Evolutionary conservation across 1,140 invertebrate genomes (phyloP).

Genomic region (Tetramorium simillimum): DNA sequence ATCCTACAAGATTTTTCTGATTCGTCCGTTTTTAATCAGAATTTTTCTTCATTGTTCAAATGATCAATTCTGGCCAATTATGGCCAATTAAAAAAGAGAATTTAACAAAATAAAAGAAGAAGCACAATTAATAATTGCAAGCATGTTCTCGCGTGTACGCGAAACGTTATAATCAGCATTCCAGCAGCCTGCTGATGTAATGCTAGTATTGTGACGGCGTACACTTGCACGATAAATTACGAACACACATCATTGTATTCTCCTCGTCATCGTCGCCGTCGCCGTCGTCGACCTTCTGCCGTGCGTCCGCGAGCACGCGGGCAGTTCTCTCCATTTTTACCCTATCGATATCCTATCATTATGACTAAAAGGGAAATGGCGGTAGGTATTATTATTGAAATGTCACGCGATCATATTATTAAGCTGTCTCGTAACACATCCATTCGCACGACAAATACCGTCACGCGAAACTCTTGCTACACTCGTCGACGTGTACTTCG

Average conservation of each 20-base stretch:
- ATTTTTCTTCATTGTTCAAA: neutral
- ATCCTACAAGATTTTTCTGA: too few species aligned
- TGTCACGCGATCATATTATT: conserved; percentile 57
- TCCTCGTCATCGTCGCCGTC: conserved; percentile 21
- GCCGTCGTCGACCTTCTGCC: conserved; percentile 47
- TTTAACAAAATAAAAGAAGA: conserved; percentile 9
- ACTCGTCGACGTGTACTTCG: conserved; percentile 7
- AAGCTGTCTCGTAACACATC: conserved; percentile 55
- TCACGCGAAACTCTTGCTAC: conserved; percentile 39
- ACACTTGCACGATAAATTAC: conserved; percentile 46
- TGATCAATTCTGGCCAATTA: neutral
- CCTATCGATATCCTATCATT: conserved; percentile 60
- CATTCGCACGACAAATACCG: conserved; percentile 46
- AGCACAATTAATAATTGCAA: conserved; percentile 9
- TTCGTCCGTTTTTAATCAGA: too few species aligned
- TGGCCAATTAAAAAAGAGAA: neutral
- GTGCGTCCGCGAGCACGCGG: conserved; percentile 9
- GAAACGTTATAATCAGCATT: conserved; percentile 27
- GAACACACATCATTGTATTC: conserved; percentile 32
- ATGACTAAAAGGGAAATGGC: conserved; percentile 51
- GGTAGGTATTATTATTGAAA: conserved; percentile 58
- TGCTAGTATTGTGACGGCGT: conserved; percentile 6
- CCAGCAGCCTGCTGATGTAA: conserved; percentile 38
- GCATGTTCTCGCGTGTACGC: conserved; percentile 4
- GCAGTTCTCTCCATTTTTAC: conserved; percentile 18